Percentiles rank a stretch among this genome's conserved stretches.
These are phyloP conservation scores for Machaerirhynchus nigripectus DNA, from an alignment of 2,113 vertebrate genomes.

Conservation along the genomic window DNA sequence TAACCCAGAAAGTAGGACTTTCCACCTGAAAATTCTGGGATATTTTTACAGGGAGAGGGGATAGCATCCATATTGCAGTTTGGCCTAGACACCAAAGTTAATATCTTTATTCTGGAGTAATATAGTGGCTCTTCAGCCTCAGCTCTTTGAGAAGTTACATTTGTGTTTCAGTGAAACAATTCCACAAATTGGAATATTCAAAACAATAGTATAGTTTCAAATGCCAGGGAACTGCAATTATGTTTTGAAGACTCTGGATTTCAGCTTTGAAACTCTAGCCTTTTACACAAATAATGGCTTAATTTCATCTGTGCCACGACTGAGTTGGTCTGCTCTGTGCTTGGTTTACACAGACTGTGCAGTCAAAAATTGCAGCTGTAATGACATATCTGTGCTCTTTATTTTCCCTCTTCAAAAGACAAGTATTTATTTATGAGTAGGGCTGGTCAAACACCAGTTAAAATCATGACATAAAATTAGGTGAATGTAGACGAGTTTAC, in stretches of 20 bases:
- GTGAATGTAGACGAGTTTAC: neutral
- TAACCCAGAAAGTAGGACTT: neutral
- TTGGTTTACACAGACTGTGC: neutral
- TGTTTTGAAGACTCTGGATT: neutral
- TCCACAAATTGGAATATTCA: neutral
- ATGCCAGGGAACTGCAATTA: neutral
- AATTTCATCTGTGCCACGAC: neutral
- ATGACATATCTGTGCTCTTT: neutral
- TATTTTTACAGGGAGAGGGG: neutral
- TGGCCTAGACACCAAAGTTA: neutral
- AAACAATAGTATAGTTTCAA: neutral
- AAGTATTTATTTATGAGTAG: neutral
- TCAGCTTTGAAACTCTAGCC: neutral
- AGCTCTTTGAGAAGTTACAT: neutral
- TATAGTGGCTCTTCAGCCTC: neutral
- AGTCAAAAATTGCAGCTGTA: neutral
- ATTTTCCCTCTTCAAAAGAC: neutral
- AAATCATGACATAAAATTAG: neutral
- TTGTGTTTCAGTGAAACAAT: neutral
- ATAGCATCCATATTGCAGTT: neutral
- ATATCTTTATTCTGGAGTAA: neutral
- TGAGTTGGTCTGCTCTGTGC: neutral
- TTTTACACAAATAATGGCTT: neutral
- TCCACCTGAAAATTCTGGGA: neutral
- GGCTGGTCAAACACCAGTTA: neutral